A percentile compares a stretch with the other conserved stretches of the same genome.
These are phyloP conservation scores for Megalurothrips usitatus DNA, from an alignment of 2,888 invertebrate species.

Conservation along the genomic window DNA sequence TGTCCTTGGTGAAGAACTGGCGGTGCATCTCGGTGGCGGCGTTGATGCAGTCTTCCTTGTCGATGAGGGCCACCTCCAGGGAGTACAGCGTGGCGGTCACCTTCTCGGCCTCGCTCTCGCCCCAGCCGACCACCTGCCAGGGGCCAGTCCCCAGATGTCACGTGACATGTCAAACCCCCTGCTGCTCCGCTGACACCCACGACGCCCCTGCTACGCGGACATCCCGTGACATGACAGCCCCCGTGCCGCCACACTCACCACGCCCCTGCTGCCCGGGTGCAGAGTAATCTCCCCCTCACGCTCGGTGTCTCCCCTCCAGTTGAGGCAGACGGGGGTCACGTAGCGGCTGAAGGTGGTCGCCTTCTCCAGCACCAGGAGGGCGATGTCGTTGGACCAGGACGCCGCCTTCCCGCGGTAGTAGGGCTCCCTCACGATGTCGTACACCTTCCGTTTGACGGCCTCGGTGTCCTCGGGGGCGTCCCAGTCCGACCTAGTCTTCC, in stretches of 20 bases:
- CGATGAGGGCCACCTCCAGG: background rate
- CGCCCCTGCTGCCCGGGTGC: background rate
- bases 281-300: background rate
- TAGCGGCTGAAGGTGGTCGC: background rate
- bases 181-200: background rate
- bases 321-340: background rate
- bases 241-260: background rate
- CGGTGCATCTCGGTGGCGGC: background rate
- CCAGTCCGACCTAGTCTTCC: constrained; percentile 15
- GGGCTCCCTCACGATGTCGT: background rate
- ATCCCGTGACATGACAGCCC: no score
- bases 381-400: background rate
- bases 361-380: background rate
- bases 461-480: background rate
- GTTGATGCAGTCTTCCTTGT: background rate
- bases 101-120: background rate
- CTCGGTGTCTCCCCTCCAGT: background rate
- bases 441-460: background rate
- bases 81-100: background rate
- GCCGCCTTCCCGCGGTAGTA: background rate
- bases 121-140: background rate
- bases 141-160: background rate
- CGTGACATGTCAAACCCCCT: background rate
- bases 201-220: no score
- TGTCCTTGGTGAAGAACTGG: background rate